A percentile compares a stretch with the other conserved stretches of the same genome.
phyloP scores from a whole-genome alignment of 2,888 invertebrate species.

The Hyalella azteca region DNA sequence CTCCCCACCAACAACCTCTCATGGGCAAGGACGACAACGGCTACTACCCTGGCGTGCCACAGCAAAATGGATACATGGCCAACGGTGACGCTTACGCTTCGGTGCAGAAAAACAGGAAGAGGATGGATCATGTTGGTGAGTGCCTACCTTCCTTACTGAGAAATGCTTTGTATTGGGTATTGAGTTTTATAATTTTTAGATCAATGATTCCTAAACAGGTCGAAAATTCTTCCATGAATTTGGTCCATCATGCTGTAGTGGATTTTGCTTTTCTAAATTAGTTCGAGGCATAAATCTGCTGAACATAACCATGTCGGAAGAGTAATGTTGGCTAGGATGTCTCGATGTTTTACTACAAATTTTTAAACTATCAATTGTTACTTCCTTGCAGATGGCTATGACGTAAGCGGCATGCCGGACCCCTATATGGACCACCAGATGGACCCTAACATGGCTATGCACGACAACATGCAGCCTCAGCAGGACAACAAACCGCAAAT shows the following conservation, averaged over 20 bases:
- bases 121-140: slow-evolving; percentile 85
- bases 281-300: too few species aligned
- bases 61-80: slow-evolving; percentile 57
- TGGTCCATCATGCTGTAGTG: too few species aligned
- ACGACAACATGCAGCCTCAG: slow-evolving; percentile 64
- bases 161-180: too few species aligned
- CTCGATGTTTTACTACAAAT: neutral
- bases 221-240: too few species aligned
- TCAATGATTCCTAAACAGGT: too few species aligned
- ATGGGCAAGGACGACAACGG: slow-evolving; percentile 59
- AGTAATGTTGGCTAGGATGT: neutral
- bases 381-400: slow-evolving; percentile 84
- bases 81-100: slow-evolving; percentile 81
- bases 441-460: slow-evolving; percentile 41
- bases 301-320: too few species aligned
- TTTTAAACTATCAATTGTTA: neutral
- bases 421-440: slow-evolving; percentile 74
- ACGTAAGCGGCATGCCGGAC: slow-evolving; percentile 89
- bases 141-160: too few species aligned
- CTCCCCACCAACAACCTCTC: slow-evolving; percentile 70
- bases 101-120: slow-evolving; percentile 87
- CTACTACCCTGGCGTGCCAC: slow-evolving; percentile 39
- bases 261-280: too few species aligned
- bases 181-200: too few species aligned
- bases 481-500: slow-evolving; percentile 81